Conservation (phyloP, 2,888 invertebrate species). For the Latrodectus hesperus region DNA sequence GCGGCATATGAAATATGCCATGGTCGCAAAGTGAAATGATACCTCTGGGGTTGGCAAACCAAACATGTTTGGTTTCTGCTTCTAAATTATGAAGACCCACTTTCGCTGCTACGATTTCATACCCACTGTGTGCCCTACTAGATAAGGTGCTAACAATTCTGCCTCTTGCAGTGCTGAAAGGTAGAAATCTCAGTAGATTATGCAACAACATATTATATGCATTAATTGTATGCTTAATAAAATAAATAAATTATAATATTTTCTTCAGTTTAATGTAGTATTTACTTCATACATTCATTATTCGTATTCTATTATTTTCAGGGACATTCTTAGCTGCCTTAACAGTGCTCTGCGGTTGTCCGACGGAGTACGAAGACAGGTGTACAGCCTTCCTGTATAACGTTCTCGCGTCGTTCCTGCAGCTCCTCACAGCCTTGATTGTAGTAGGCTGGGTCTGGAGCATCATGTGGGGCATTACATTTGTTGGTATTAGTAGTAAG, state of each 20-base stretch:
- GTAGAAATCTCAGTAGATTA: too few species aligned
- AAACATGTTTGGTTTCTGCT: too few species aligned
- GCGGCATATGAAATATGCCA: too few species aligned
- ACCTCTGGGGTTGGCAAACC: too few species aligned
- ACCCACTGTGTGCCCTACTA: too few species aligned
- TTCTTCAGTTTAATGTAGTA: neutral
- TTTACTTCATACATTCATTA: neutral
- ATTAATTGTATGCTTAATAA: too few species aligned
- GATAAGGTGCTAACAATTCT: too few species aligned
- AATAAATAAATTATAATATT: neutral
- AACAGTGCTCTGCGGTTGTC: slow-evolving; percentile 75
- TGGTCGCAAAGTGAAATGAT: too few species aligned
- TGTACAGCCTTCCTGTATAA: slow-evolving; percentile 73
- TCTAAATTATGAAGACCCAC: too few species aligned
- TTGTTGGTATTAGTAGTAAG: slow-evolving; percentile 69
- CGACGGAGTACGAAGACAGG: slow-evolving; percentile 74
- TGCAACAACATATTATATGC: too few species aligned
- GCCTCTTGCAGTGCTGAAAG: too few species aligned
- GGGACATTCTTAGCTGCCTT: slow-evolving; percentile 76
- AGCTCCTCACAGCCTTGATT: slow-evolving; percentile 76
- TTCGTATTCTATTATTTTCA: slow-evolving; percentile 73
- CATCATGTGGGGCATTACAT: slow-evolving; percentile 70
- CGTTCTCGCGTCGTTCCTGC: slow-evolving; percentile 76
- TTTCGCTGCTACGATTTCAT: too few species aligned
- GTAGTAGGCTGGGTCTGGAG: slow-evolving; percentile 78